A percentile compares a stretch with the other conserved stretches of the same genome.
These are phyloP conservation scores for Nothocercus julius DNA, from an alignment of 2,113 vertebrate genomes.

Conservation along the genomic window DNA sequence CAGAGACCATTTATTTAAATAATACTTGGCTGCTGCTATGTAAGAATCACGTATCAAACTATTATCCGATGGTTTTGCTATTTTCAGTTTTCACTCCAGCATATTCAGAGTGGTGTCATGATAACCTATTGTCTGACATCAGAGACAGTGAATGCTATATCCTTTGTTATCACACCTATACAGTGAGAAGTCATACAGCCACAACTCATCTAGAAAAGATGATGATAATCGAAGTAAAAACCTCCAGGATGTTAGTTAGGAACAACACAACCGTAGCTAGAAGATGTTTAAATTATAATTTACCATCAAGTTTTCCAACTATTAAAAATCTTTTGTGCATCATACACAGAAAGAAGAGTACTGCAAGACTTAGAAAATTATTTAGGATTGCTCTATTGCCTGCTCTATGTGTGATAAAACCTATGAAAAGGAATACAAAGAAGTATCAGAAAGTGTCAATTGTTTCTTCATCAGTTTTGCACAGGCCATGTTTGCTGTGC, in stretches of 20 bases:
- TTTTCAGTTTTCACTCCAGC: background rate
- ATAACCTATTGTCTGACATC: background rate
- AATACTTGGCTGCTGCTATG: background rate
- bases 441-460: background rate
- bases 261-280: background rate
- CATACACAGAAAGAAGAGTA: background rate
- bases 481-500: background rate
- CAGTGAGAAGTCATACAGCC: background rate
- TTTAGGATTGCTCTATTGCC: background rate
- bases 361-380: background rate
- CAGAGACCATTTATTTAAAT: background rate
- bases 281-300: background rate
- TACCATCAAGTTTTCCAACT: background rate
- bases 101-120: background rate
- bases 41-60: background rate
- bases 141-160: background rate
- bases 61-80: background rate
- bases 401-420: background rate
- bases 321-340: background rate
- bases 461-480: background rate
- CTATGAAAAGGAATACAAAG: background rate
- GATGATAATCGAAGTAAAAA: background rate
- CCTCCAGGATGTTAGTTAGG: background rate
- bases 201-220: background rate
- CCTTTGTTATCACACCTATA: background rate